Evolutionary conservation across 2,113 vertebrate species (phyloP).

Genomic region (Equus przewalskii): DNA sequence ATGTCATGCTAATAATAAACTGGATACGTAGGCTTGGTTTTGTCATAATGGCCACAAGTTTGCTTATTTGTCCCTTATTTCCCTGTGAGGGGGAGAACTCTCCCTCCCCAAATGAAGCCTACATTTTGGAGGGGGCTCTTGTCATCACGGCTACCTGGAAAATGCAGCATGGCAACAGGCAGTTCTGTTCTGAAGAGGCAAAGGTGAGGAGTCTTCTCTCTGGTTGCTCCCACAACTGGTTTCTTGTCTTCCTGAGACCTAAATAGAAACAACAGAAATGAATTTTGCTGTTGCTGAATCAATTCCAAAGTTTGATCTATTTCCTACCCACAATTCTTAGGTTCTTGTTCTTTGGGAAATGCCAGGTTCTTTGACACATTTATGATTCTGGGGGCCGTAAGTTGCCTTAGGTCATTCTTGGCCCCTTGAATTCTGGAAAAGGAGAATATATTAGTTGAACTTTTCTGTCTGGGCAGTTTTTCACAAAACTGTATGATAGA

Average conservation of each 20-base stretch:
- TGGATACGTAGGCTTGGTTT: constrained; percentile 80
- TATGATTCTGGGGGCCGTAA: neutral
- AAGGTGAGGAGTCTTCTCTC: neutral
- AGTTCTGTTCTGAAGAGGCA: neutral
- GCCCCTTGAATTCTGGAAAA: constrained; percentile 41
- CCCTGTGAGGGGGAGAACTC: constrained; percentile 45
- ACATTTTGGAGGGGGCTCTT: neutral
- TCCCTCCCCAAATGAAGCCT: neutral
- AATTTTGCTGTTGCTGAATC: constrained; percentile 37
- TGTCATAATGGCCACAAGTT: constrained; percentile 78
- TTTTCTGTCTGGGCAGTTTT: constrained; percentile 16
- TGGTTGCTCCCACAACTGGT: neutral
- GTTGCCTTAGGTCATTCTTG: neutral
- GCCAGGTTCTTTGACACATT: neutral
- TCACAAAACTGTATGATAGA: neutral
- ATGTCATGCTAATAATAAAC: constrained; percentile 85
- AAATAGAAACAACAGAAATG: neutral
- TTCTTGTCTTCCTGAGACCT: neutral
- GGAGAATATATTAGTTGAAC: neutral
- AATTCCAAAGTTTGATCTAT: constrained; percentile 9
- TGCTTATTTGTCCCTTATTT: constrained; percentile 72
- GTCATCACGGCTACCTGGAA: constrained; percentile 53
- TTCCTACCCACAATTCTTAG: neutral
- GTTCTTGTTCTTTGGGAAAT: neutral
- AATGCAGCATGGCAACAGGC: neutral